phyloP scores from a whole-genome alignment of 2,113 vertebrate species.

The Tetrax tetrax region DNA sequence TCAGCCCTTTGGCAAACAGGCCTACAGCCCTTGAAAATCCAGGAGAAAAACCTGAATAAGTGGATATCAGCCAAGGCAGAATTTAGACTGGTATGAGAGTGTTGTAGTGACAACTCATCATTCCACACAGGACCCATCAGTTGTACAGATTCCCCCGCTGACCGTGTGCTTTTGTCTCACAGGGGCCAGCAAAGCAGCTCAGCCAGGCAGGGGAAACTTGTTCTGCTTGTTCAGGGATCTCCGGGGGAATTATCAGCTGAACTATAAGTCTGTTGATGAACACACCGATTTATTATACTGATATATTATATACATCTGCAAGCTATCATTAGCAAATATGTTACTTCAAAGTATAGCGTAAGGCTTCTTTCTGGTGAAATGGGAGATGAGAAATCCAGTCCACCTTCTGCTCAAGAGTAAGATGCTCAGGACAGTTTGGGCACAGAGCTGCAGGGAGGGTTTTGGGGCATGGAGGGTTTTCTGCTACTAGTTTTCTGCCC shows the following conservation, averaged over 20 bases:
- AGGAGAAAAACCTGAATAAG: background rate
- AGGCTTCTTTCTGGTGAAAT: background rate
- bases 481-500: background rate
- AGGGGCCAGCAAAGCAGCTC: background rate
- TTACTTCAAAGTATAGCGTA: background rate
- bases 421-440: background rate
- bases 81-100: rapidly evolving
- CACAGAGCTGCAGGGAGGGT: background rate
- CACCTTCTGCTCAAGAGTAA: background rate
- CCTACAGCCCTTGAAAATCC: background rate
- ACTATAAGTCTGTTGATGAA: background rate
- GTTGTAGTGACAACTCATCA: background rate
- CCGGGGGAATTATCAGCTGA: background rate
- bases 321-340: background rate
- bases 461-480: rapidly evolving
- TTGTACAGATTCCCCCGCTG: background rate
- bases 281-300: background rate
- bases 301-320: background rate
- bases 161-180: background rate
- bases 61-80: background rate
- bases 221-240: background rate
- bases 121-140: background rate
- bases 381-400: background rate
- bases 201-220: background rate
- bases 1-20: background rate